Conservation (phyloP, 2,888 invertebrate genomes). For the Aporophyla lueneburgensis region DNA sequence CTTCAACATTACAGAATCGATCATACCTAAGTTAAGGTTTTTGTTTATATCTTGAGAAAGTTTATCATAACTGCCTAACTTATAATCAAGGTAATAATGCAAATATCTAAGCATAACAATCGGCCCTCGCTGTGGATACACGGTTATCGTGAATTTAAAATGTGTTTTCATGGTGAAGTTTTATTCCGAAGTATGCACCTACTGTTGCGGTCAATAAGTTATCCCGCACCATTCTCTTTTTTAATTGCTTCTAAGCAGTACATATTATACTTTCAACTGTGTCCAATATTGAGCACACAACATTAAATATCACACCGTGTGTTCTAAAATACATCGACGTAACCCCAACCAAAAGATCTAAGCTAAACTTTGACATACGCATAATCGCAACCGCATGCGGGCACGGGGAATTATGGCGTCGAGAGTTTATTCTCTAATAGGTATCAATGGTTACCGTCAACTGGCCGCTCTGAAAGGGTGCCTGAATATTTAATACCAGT, state of each 20-base stretch:
- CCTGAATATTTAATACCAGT: conserved; percentile 68
- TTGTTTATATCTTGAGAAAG: conserved; percentile 29
- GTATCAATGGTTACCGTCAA: conserved; percentile 43
- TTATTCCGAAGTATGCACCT: background rate
- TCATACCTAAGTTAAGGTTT: conserved; percentile 7
- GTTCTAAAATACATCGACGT: background rate
- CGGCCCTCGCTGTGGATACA: background rate
- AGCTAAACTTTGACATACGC: background rate
- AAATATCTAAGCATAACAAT: conserved; percentile 11
- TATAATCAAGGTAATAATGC: conserved; percentile 34
- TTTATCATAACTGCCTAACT: conserved; percentile 19
- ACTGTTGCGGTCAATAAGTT: background rate
- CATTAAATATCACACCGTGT: background rate
- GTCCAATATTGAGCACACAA: background rate
- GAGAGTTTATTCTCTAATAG: conserved; percentile 22
- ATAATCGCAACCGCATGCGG: background rate
- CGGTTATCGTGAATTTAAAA: background rate
- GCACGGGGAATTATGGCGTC: background rate
- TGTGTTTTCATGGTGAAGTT: background rate
- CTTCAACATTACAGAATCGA: conserved; percentile 11
- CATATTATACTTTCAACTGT: background rate
- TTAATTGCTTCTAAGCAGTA: background rate
- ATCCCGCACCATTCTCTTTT: background rate
- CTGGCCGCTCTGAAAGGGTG: conserved; percentile 39
- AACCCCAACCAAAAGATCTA: background rate